Base-by-base conservation (phyloP, 2,113 vertebrate genomes). In the Emydocephalus ijimae region DNA sequence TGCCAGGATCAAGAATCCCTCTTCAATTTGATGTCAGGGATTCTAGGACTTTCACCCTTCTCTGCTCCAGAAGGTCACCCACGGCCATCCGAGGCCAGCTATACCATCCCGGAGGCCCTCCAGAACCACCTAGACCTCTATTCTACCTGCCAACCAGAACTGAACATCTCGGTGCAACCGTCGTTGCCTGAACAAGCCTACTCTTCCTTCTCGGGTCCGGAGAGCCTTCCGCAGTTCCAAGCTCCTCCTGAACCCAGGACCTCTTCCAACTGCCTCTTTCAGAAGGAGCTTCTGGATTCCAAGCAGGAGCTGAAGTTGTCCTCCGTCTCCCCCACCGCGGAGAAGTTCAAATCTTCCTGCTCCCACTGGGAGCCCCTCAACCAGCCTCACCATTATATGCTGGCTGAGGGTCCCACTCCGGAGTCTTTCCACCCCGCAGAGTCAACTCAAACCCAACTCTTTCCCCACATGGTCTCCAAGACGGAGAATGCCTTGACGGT, bases 21-120 rank as follows among this genome's bases (percentile, higher is more conserved):
- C 94, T 98, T 99, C 97, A 99, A 98, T 96, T 98, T 99, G 97
- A 99, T 99, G 98, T 99, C 99, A 0, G 99, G 99, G 90, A 99
- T 99, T 93, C 97, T 99, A 91, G 99, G 99, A 61, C 98, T 99
- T 92, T 99, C 99, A 5, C 98, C 99, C 0, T 98, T 98, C 94
- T 96, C 98, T 1, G 96, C 98, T 59, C 97, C 98, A 0, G 98
- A 99, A 91, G 97, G 97, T 92, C 98, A 98, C 85, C 98, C 97
- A 43, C 97, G 98, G 93, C 81, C 4, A 6, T 92, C 95, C 95
- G 98, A 98, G 45, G 94, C 97, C 93, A 89, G 96, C 3, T 98
- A 98, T 96, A 64, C 98, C 26, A 34, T 96, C 48, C 93, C 97
- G 45, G 89, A 97, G 96, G 94, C 74, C 92, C 64, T 97, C 50